Percentiles rank a stretch among this genome's conserved stretches.
These are phyloP conservation scores for Globicephala melas DNA, from an alignment of 2,113 vertebrate species.

Conservation along the genomic window DNA sequence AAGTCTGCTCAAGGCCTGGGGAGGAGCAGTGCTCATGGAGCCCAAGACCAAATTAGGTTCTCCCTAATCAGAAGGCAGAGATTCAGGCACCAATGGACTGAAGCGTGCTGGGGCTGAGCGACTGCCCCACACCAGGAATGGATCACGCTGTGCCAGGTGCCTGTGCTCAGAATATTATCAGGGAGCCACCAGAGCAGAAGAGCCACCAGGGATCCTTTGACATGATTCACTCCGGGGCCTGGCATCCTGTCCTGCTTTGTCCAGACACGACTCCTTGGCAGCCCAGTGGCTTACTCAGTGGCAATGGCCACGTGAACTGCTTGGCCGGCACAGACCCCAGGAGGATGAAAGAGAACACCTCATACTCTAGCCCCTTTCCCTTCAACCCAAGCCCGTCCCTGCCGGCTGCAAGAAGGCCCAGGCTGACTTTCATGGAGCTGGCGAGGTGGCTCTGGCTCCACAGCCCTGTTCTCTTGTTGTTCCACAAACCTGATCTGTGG, in stretches of 20 bases:
- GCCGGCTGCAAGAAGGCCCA: neutral
- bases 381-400: neutral
- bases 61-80: neutral
- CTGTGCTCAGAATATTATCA: neutral
- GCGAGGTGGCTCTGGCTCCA: neutral
- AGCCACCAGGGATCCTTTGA: neutral
- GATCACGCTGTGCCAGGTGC: neutral
- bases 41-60: neutral
- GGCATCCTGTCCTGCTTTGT: no score
- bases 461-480: no score
- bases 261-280: neutral
- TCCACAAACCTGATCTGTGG: neutral
- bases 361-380: neutral
- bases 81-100: neutral
- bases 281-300: neutral
- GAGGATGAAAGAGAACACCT: neutral
- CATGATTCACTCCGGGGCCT: neutral
- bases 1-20: neutral
- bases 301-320: accelerated
- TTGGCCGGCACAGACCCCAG: neutral
- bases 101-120: neutral
- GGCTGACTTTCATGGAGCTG: neutral
- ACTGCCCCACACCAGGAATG: neutral
- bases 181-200: no score
- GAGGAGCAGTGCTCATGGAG: neutral